Conservation (phyloP, 1,140 invertebrate species). For the Arctopsyche grandis region DNA sequence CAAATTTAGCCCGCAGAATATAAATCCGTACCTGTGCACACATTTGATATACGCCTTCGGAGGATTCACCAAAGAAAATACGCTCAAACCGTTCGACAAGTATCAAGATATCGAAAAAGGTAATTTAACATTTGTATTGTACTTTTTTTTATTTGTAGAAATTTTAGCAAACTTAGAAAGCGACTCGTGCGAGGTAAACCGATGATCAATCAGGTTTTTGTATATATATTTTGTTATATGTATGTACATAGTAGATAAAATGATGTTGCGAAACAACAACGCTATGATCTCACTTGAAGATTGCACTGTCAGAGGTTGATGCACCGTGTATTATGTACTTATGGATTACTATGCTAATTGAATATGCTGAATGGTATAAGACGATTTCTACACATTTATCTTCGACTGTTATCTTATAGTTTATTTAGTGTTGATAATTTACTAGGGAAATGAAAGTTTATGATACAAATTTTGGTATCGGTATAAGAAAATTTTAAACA, state of each 20-base stretch:
- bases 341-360: too few relatives aligned
- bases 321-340: not conserved
- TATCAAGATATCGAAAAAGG: constrained; percentile 96
- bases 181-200: not conserved
- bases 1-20: constrained; percentile 93
- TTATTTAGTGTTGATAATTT: too few relatives aligned
- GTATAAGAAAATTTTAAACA: too few relatives aligned
- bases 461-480: too few relatives aligned
- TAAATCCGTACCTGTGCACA: constrained; percentile 95
- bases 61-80: constrained; percentile 90
- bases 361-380: too few relatives aligned
- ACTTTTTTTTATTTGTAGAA: constrained; percentile 41
- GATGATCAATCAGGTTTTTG: not conserved
- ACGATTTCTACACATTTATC: too few relatives aligned
- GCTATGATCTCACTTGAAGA: not conserved
- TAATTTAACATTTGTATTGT: constrained; percentile 65
- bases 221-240: too few relatives aligned
- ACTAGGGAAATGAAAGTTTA: too few relatives aligned
- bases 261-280: not conserved
- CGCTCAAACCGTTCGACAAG: constrained; percentile 91
- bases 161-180: not conserved
- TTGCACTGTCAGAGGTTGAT: not conserved
- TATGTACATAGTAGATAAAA: too few relatives aligned
- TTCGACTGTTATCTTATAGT: too few relatives aligned
- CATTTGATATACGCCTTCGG: constrained; percentile 96